Evolutionary conservation across 2,113 vertebrate genomes (phyloP), one percentile per base, ranked within the genome.

Genomic region (Morone chrysops): DNA sequence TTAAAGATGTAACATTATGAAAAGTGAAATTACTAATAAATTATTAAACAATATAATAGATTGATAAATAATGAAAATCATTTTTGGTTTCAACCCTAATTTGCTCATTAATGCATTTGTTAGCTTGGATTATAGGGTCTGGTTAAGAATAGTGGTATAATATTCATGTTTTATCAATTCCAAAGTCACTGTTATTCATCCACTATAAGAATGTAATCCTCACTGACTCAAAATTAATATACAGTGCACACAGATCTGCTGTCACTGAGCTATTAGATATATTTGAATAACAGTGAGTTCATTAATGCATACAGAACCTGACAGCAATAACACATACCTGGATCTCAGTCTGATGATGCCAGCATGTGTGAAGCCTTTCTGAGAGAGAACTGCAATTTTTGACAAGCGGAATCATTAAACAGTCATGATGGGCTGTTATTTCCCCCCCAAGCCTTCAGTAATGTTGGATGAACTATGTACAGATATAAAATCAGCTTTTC

Each of bases 401-500:
- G 38, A 51, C 43, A 40, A 56, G 10, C 25, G 57, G 48, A 17
- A 47, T 81, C 48, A 56, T 63, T 13, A 51, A 63, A 22, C 36
- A 36, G 53, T 67, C 25, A 8, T 43, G 2, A 50, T 20, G 16
- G 20, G 47, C 67, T 41, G 45, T 61, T 61, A 22, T 59, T 65
- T 10, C 48, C 25, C 77, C 31, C 43, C 50, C 43, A 18, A 51
- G 13, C 70, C 74, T 66, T 75, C 70, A 74, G 61, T 57, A 69
- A 78, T 78, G 65, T 10, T 70, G 70, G 25, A 61, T 66, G 70
- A 81, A 77, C 38, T 70, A 69, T 60, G 70, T 60, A 31, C 69
- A 78, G 38, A 78, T 78, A 85, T 66, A 66, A 81, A 83, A 80
- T 81, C 79, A 78, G 74, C 78, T 84, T 85, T 73, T 85, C 25